Evolutionary conservation across 2,797 vertebrate genomes (phyloP).

Genomic region (Esox lucius): DNA sequence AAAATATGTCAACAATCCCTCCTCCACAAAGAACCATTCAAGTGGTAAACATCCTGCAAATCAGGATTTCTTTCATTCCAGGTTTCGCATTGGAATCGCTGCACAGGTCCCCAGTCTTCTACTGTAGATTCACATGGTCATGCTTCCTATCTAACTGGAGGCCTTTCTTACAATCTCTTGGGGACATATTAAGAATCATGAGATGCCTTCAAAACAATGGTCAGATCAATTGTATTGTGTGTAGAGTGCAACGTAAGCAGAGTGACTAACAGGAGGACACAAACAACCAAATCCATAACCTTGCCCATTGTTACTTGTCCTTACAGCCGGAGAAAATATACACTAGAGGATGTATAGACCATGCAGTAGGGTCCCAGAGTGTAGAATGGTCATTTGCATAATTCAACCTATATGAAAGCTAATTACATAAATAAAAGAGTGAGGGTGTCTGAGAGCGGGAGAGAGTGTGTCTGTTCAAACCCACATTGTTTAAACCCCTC

Average conservation of each 20-base stretch:
- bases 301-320: conserved; percentile 70
- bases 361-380: conserved; percentile 31
- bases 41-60: too few species aligned
- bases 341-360: conserved; percentile 49
- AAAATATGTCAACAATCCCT: too few species aligned
- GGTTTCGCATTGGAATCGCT: too few species aligned
- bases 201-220: conserved; percentile 70
- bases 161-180: conserved; percentile 26
- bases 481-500: conserved; percentile 68
- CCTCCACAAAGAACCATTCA: too few species aligned
- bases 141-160: neutral
- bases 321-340: conserved; percentile 62
- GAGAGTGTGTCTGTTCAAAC: conserved; percentile 52
- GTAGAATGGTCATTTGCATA: conserved; percentile 60
- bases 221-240: conserved; percentile 12
- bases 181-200: conserved; percentile 71
- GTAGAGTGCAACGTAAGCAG: neutral
- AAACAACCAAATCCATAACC: conserved; percentile 51
- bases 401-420: conserved; percentile 74
- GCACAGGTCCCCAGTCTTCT: conserved; percentile 67
- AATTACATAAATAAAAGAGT: conserved; percentile 72
- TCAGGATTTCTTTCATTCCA: too few species aligned
- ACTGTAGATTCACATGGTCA: conserved; percentile 56
- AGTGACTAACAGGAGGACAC: neutral
- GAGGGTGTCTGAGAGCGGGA: conserved; percentile 65